Percentiles rank a stretch among this genome's conserved stretches.
Evolutionary conservation across 2,797 vertebrate genomes (phyloP).

Genomic region (Poecilia gillii): DNA sequence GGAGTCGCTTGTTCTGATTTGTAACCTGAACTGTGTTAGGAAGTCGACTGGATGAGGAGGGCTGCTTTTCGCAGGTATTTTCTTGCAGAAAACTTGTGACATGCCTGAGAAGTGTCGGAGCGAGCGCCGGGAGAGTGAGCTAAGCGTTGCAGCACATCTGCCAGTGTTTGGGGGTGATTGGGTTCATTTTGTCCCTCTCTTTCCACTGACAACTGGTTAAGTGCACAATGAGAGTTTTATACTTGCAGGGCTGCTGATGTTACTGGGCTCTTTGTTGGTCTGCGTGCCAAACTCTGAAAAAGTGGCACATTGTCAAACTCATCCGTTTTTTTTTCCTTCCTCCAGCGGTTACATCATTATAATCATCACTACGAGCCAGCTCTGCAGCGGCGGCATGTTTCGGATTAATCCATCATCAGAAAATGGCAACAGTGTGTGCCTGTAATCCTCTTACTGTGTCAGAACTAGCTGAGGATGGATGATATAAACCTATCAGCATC

Average conservation of each 20-base stretch:
- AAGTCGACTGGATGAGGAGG: constrained; percentile 34
- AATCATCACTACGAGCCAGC: constrained; percentile 44
- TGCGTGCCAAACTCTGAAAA: constrained; percentile 64
- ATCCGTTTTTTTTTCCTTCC: constrained; percentile 43
- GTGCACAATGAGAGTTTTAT: constrained; percentile 72
- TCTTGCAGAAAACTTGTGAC: constrained; percentile 30
- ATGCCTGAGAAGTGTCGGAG: constrained; percentile 15
- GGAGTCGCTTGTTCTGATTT: constrained; percentile 2
- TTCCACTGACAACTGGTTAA: constrained; percentile 62
- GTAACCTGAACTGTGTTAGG: constrained; percentile 24
- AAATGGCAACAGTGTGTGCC: constrained; percentile 66
- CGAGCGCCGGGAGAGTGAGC: constrained; percentile 37
- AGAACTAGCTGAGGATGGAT: constrained; percentile 59
- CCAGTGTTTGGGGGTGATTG: constrained; percentile 64
- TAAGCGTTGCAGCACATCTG: constrained; percentile 57
- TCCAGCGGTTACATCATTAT: constrained; percentile 68
- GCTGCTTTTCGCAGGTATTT: constrained; percentile 17
- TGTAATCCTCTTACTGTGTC: constrained; percentile 76
- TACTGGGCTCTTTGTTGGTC: constrained; percentile 56
- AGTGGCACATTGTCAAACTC: constrained; percentile 65
- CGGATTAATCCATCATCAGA: constrained; percentile 78
- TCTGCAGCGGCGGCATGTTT: constrained; percentile 64
- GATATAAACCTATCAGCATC: constrained; percentile 48
- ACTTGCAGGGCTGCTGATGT: constrained; percentile 60
- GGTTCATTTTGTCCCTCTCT: constrained; percentile 60